Evolutionary conservation across 2,888 invertebrate genomes (phyloP).

Genomic region (Dioctria linearis): DNA sequence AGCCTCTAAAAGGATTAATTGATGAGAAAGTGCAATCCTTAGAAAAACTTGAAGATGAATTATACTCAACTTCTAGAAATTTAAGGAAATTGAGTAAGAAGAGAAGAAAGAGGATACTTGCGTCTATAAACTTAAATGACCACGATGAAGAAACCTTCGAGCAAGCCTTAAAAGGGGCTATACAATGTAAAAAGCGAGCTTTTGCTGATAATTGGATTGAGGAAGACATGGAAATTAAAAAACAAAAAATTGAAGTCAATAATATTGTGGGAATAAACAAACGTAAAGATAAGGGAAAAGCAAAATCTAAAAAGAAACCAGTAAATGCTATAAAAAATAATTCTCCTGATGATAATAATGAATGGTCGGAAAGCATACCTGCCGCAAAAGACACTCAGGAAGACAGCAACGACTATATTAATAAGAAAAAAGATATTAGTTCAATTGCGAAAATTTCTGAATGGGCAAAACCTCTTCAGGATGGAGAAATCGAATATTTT

Average conservation of each 20-base stretch:
- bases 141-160: conserved; percentile 67
- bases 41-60: conserved; percentile 72
- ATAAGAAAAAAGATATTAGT: conserved; percentile 52
- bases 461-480: conserved; percentile 68
- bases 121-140: conserved; percentile 65
- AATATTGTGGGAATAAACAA: too few species aligned
- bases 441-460: background rate
- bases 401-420: conserved; percentile 54
- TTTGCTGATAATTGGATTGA: conserved; percentile 66
- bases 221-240: conserved; percentile 65
- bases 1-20: conserved; percentile 63
- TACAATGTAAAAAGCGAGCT: conserved; percentile 62
- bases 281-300: conserved; percentile 17
- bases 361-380: background rate
- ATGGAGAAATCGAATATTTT: conserved; percentile 71
- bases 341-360: background rate
- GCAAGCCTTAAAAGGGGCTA: conserved; percentile 63
- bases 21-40: conserved; percentile 70
- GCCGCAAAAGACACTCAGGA: background rate
- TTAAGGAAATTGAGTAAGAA: conserved; percentile 71
- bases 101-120: conserved; percentile 66
- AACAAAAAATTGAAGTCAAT: conserved; percentile 9
- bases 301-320: conserved; percentile 30
- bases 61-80: conserved; percentile 67
- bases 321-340: conserved; percentile 60